Conservation (phyloP, 2,888 invertebrate genomes). For the Dioctria rufipes region DNA sequence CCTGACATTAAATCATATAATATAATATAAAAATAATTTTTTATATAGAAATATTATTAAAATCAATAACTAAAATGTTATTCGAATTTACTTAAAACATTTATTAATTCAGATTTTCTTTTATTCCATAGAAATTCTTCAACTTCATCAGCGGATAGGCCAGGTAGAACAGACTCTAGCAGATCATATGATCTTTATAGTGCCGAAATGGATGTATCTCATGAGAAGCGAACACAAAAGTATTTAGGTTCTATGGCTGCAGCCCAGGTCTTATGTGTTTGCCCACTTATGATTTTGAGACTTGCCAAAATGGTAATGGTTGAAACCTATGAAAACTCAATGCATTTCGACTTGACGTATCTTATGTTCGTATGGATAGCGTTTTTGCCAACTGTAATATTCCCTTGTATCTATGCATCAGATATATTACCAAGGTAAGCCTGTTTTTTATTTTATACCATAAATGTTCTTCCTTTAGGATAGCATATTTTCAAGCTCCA, state of each 20-base stretch:
- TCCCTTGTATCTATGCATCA: slow-evolving; percentile 77
- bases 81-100: no score
- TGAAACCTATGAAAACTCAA: slow-evolving; percentile 80
- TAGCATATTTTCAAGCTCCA: no score
- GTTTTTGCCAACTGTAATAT: slow-evolving; percentile 78
- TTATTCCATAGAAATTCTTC: slow-evolving; percentile 66
- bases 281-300: slow-evolving; percentile 78
- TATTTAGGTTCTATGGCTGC: slow-evolving; percentile 79
- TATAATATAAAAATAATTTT: no score
- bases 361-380: slow-evolving; percentile 81
- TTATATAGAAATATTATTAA: no score
- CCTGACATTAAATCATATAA: no score
- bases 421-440: slow-evolving; percentile 78
- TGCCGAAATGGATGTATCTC: slow-evolving; percentile 74
- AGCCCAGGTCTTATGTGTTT: slow-evolving; percentile 77
- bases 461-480: no score
- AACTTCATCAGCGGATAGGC: slow-evolving; percentile 64
- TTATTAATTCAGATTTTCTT: not conserved
- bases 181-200: slow-evolving; percentile 73
- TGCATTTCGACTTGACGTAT: slow-evolving; percentile 79
- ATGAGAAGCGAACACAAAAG: slow-evolving; percentile 79
- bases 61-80: no score
- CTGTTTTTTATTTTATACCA: no score
- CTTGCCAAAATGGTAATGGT: slow-evolving; percentile 77
- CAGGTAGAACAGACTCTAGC: slow-evolving; percentile 50